Evolutionary conservation across 2,113 vertebrate genomes (phyloP).

Genomic region (Rutilus rutilus): DNA sequence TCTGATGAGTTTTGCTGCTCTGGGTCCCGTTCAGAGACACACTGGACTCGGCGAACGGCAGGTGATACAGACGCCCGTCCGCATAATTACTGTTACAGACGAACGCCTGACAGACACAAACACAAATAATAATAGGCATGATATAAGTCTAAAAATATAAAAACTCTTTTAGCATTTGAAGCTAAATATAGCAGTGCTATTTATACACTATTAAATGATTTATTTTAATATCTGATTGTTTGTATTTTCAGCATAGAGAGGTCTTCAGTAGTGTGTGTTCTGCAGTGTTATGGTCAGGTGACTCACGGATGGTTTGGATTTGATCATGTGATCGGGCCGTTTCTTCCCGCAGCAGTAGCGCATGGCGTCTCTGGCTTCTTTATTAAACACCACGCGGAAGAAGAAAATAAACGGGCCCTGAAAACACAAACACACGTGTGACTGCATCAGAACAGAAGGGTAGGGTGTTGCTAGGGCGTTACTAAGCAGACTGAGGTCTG

Average conservation of each 20-base stretch:
- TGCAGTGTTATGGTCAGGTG: too few species aligned
- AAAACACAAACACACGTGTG: constrained; percentile 23
- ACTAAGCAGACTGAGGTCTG: background rate
- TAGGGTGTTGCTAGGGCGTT: background rate
- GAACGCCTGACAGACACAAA: constrained; percentile 74
- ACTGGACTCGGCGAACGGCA: constrained; percentile 82
- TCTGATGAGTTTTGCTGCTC: constrained; percentile 91
- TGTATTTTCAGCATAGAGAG: too few species aligned
- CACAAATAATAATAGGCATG: background rate
- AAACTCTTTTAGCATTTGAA: too few species aligned
- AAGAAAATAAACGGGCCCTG: constrained; percentile 93
- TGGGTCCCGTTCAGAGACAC: constrained; percentile 89
- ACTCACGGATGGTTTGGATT: constrained; percentile 88
- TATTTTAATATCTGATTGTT: too few species aligned
- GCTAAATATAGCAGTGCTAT: too few species aligned
- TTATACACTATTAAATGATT: too few species aligned
- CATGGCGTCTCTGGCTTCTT: constrained; percentile 86
- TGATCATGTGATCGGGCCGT: constrained; percentile 81
- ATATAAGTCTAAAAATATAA: too few species aligned
- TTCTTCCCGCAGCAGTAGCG: constrained; percentile 84
- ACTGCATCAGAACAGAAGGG: background rate
- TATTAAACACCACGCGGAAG: constrained; percentile 86
- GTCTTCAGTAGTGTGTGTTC: too few species aligned
- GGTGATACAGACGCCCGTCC: constrained; percentile 83
- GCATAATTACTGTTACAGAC: constrained; percentile 82